phyloP scores from a whole-genome alignment of 2,888 invertebrate species.

The Cataglyphis livida region DNA sequence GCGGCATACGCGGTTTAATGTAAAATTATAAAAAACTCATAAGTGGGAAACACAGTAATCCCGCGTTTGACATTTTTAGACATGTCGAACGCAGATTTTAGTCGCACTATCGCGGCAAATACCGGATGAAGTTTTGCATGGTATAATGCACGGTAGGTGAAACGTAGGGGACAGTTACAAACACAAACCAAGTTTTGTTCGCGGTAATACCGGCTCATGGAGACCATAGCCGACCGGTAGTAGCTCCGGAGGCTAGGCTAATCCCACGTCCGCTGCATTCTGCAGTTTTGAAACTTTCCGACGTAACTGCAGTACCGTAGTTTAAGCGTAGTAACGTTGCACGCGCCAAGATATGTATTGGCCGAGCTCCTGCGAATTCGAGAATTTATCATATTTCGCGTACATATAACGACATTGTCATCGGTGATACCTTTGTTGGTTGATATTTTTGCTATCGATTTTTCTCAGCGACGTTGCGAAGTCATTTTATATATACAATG shows the following conservation, averaged over 20 bases:
- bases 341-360: conserved; percentile 41
- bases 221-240: conserved; percentile 54
- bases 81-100: conserved; percentile 30
- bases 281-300: conserved; percentile 84
- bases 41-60: neutral
- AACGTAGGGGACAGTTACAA: conserved; percentile 67
- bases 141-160: conserved; percentile 58
- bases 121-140: conserved; percentile 42
- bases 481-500: conserved; percentile 18
- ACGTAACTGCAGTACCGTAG: conserved; percentile 78
- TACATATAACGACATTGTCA: conserved; percentile 58
- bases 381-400: conserved; percentile 58
- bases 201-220: conserved; percentile 58
- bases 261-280: conserved; percentile 83
- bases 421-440: conserved; percentile 29
- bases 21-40: neutral
- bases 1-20: neutral
- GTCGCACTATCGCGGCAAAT: neutral
- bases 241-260: conserved; percentile 75
- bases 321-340: conserved; percentile 76
- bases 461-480: conserved; percentile 17
- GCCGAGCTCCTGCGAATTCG: conserved; percentile 47
- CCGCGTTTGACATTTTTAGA: conserved; percentile 13
- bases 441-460: conserved; percentile 17
- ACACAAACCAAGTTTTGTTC: conserved; percentile 64